These are phyloP conservation scores for Tyrophagus putrescentiae DNA, from an alignment of 1,140 invertebrate genomes.

Conservation along the genomic window DNA sequence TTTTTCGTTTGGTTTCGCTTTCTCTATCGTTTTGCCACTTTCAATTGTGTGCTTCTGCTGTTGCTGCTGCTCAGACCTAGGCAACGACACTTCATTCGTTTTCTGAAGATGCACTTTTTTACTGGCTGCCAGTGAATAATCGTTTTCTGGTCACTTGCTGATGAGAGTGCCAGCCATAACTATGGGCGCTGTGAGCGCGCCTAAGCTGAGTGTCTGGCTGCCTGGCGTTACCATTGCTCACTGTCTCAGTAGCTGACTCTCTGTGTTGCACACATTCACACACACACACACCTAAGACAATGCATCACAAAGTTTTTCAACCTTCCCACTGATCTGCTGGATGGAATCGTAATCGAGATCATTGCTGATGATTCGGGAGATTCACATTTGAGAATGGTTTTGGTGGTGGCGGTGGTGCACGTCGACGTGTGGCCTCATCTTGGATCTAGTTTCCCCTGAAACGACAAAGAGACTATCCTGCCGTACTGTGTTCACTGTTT, in stretches of 20 bases:
- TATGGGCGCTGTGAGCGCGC: background rate
- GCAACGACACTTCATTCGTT: background rate
- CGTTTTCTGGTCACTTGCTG: too few species aligned
- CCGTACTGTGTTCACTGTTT: too few species aligned
- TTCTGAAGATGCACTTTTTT: background rate
- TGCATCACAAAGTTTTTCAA: background rate
- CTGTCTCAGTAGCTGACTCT: background rate
- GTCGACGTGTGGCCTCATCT: background rate
- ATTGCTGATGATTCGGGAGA: too few species aligned
- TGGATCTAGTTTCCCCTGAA: background rate
- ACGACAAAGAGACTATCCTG: too few species aligned
- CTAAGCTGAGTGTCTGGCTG: background rate
- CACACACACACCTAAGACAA: background rate
- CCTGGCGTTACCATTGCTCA: background rate
- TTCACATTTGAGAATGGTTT: background rate
- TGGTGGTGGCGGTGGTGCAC: background rate
- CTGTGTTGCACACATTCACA: background rate
- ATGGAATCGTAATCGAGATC: too few species aligned
- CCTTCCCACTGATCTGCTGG: background rate
- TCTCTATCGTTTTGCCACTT: background rate
- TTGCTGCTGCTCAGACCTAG: background rate
- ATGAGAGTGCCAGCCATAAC: background rate
- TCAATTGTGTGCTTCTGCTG: background rate
- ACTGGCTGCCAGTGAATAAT: too few species aligned
- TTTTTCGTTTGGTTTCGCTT: background rate